Conservation (phyloP, 2,888 invertebrate species). For the Pammene aurita region DNA sequence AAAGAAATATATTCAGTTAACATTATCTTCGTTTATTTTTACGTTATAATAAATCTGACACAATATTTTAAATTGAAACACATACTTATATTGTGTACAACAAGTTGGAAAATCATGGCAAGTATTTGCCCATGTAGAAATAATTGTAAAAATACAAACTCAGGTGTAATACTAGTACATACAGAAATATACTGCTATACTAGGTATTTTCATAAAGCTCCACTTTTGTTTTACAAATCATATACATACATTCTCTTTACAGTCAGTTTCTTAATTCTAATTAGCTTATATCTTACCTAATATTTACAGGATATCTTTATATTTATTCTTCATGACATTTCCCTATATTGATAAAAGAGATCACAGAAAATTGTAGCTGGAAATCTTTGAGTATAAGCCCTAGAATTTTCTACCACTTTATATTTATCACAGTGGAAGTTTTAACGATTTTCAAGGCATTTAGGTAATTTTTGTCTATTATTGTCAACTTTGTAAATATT, state of each 20-base stretch:
- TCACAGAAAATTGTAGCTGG: constrained; percentile 85
- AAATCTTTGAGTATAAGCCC: constrained; percentile 81
- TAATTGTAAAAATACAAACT: constrained; percentile 83
- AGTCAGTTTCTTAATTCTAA: constrained; percentile 72
- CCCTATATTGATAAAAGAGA: constrained; percentile 82
- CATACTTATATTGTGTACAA: constrained; percentile 70
- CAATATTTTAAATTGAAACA: constrained; percentile 69
- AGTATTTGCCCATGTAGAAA: constrained; percentile 68
- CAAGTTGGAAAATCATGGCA: constrained; percentile 70
- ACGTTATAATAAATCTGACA: constrained; percentile 78
- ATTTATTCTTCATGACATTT: constrained; percentile 74
- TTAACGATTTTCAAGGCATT: constrained; percentile 72
- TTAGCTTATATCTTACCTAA: constrained; percentile 57
- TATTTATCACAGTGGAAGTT: constrained; percentile 79
- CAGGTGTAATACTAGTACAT: constrained; percentile 63
- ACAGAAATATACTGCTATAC: constrained; percentile 68
- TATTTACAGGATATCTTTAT: constrained; percentile 77
- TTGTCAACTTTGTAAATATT: constrained; percentile 62
- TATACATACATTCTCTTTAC: constrained; percentile 80
- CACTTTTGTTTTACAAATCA: constrained; percentile 83
- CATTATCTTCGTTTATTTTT: constrained; percentile 77
- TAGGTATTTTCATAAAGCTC: constrained; percentile 83
- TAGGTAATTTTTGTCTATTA: constrained; percentile 64
- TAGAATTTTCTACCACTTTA: constrained; percentile 79
- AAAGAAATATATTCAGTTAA: constrained; percentile 55